phyloP scores from a whole-genome alignment of 2,113 vertebrate genomes.

The Ranitomeya variabilis region DNA sequence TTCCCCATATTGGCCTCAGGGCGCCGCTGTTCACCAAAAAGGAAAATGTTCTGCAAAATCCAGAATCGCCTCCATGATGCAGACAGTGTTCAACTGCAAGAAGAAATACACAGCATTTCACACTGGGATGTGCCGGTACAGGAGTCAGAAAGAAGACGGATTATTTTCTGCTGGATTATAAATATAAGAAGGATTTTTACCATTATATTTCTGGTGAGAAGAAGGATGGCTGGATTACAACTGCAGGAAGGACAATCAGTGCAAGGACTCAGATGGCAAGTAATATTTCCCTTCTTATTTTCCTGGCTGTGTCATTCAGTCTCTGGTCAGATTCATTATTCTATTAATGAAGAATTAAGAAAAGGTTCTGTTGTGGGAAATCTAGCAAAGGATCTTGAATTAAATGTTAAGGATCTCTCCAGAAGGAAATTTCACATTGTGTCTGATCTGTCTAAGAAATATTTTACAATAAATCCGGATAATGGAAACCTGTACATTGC shows the following conservation, averaged over 20 bases:
- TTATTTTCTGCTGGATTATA: not conserved
- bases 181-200: not conserved
- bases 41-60: slow-evolving; percentile 14
- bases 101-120: slow-evolving; percentile 19
- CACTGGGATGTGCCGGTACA: not conserved
- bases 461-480: not conserved
- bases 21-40: slow-evolving; percentile 23
- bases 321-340: slow-evolving; percentile 12
- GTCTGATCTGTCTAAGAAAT: not conserved
- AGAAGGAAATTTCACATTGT: not conserved
- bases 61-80: slow-evolving; percentile 4
- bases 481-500: slow-evolving; percentile 1
- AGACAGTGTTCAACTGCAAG: slow-evolving; percentile 8
- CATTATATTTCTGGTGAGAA: not conserved
- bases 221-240: slow-evolving; percentile 8
- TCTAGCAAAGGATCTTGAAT: not conserved
- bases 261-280: slow-evolving; percentile 19
- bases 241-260: not conserved
- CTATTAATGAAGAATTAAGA: slow-evolving; percentile 13
- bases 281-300: slow-evolving; percentile 4
- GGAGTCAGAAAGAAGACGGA: not conserved
- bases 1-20: not conserved
- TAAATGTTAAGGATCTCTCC: not conserved
- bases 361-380: not conserved
- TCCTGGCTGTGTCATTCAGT: slow-evolving; percentile 21